These are phyloP conservation scores for Tryphoninae sp. DNA, from an alignment of 2,888 invertebrate genomes.

Conservation along the genomic window DNA sequence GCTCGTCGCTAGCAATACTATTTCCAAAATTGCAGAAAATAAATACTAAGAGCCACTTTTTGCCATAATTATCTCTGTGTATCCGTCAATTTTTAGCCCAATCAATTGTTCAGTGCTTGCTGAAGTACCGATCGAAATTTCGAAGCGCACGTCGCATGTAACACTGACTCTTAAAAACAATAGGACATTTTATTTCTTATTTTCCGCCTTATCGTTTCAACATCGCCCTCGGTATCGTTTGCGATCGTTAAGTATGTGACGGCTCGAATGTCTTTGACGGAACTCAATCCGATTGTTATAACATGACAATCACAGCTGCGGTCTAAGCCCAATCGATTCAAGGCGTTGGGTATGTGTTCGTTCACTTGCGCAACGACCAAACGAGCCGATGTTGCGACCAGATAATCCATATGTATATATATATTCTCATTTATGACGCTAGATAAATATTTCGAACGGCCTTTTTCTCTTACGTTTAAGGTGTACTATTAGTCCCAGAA, in stretches of 20 bases:
- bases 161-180: neutral
- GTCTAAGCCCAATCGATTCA: conserved; percentile 40
- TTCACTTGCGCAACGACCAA: conserved; percentile 34
- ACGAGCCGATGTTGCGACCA: conserved; percentile 18
- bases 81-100: too few relatives aligned
- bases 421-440: neutral
- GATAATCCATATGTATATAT: conserved; percentile 1
- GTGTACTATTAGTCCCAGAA: too few relatives aligned
- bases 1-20: too few relatives aligned
- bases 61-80: too few relatives aligned
- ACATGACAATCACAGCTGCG: conserved; percentile 47
- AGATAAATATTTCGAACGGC: too few relatives aligned
- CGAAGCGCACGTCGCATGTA: too few relatives aligned
- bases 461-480: too few relatives aligned
- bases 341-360: conserved; percentile 1
- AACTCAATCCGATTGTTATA: conserved; percentile 36
- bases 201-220: neutral
- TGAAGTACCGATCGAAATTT: too few relatives aligned
- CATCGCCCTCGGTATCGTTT: neutral
- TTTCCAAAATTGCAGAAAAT: too few relatives aligned
- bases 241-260: conserved; percentile 22
- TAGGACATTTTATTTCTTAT: neutral
- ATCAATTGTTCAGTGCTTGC: too few relatives aligned
- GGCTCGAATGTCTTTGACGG: conserved; percentile 27
- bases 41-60: too few relatives aligned